Base-by-base conservation (phyloP, 1,140 invertebrate species). In the Magallana ariakensis region DNA sequence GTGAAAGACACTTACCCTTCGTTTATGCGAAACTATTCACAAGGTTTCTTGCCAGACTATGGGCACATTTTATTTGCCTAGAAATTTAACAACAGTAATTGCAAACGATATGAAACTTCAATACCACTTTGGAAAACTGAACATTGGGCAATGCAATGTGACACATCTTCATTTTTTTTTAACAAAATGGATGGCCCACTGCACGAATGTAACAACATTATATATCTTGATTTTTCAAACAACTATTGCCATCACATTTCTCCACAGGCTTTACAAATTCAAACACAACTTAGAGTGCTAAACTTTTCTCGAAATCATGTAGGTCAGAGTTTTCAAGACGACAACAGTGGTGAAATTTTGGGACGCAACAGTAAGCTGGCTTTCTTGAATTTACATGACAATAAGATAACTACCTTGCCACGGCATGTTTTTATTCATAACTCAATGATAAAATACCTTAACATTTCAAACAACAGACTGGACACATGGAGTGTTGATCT, bases 401-500 rank as follows among this genome's bases (percentile, higher is more conserved):
- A 87, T 56, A 26, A 66, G 46, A 60, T 87, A 19, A 7, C n/a
- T 55, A 10, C 19, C 13, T 83, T 87, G 33, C 56, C 15, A 15
- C 22, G 4, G 54, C 83, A 66, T 13, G 15, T 87, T 60, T 87
- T 87, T 16, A 62, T 16, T 15, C 70, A 80, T 15, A 80, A 60
- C 10, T 13, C 26, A 10, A 83, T 53, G 7, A 53, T 87, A 57
- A 62, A 16, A 13, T 13, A n/a, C 3, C 80, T 87, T 13, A 82
- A 70, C 26, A 55, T 87, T 26, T 54, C 33, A 33, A 16, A 60
- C 46, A 87, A 87, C 46, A 26, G 46, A 46, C 46, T 87, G 46
- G 33, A 54, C 11, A 22, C 83, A 26, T 87, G 56, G 62, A 83
- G 82, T 13, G 80, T 89, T 2, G 55, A 89, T 19, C 22, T 87